Percentiles rank a stretch among this genome's conserved stretches.
Evolutionary conservation across 2,888 invertebrate genomes (phyloP).

Genomic region (Nasonovia ribisnigri): DNA sequence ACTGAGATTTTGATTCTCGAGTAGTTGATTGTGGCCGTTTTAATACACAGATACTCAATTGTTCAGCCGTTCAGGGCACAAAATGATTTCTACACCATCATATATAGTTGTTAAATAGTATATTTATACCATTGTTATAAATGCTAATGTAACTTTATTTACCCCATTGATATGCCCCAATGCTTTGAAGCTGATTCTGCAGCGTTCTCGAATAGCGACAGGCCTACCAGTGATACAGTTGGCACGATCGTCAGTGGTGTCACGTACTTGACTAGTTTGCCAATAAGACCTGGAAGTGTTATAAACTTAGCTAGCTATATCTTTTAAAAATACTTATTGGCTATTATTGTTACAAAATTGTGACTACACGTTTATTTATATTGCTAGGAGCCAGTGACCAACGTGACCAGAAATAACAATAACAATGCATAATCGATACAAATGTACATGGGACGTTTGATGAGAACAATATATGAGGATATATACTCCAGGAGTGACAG

Average conservation of each 20-base stretch:
- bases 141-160: constrained; percentile 67
- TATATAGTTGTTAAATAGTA: not conserved
- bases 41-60: not conserved
- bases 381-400: too few relatives aligned
- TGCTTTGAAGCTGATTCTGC: constrained; percentile 84
- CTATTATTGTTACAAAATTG: not conserved
- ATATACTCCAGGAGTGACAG: too few relatives aligned
- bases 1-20: not conserved
- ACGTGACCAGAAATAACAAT: too few relatives aligned
- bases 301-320: not conserved
- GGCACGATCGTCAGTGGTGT: constrained; percentile 88
- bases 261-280: constrained; percentile 80
- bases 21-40: not conserved
- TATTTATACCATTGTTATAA: not conserved
- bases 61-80: accelerated
- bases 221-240: constrained; percentile 85
- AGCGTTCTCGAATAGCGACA: constrained; percentile 86
- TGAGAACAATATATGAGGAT: too few relatives aligned
- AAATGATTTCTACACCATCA: not conserved
- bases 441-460: not conserved
- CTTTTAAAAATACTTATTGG: not conserved
- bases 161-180: constrained; percentile 88
- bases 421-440: not conserved
- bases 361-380: not conserved
- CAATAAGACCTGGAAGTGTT: constrained; percentile 76